Percentiles rank a stretch among this genome's conserved stretches.
Conservation (phyloP, 2,797 vertebrate species). For the Diplodus puntazzo region DNA sequence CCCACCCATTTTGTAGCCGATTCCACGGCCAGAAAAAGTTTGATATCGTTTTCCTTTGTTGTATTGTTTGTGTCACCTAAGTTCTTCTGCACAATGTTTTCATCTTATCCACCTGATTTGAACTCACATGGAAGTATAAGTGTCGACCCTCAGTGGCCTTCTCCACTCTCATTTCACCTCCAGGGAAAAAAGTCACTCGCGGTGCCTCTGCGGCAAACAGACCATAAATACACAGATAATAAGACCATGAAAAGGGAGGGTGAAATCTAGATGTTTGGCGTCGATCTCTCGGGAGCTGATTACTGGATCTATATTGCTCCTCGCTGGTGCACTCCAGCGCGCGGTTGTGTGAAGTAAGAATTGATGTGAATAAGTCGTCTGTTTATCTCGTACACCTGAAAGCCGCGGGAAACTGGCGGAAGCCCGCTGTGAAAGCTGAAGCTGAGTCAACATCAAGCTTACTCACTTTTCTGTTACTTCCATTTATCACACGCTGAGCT, state of each 20-base stretch:
- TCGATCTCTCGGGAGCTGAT: slow-evolving; percentile 30
- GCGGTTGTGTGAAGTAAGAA: slow-evolving; percentile 9
- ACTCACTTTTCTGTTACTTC: slow-evolving; percentile 27
- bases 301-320: slow-evolving; percentile 25
- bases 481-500: slow-evolving; percentile 27
- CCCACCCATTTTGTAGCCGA: not conserved
- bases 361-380: slow-evolving; percentile 13
- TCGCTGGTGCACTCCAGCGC: not conserved
- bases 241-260: not conserved
- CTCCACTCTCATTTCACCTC: not conserved
- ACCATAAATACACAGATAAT: slow-evolving; percentile 25
- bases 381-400: slow-evolving; percentile 23
- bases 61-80: not conserved
- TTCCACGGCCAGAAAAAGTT: no score
- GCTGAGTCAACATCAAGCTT: slow-evolving; percentile 24
- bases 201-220: not conserved
- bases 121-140: not conserved
- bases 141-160: not conserved
- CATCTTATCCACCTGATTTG: not conserved
- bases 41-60: no score
- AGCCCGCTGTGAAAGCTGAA: slow-evolving; percentile 26
- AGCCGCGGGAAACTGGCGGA: slow-evolving; percentile 12
- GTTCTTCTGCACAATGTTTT: not conserved
- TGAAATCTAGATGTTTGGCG: slow-evolving; percentile 28
- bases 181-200: not conserved